Percentiles rank a stretch among this genome's conserved stretches.
Conservation (phyloP, 37 sponge, comb jelly and placozoan genomes). For the Oopsacas minuta region DNA sequence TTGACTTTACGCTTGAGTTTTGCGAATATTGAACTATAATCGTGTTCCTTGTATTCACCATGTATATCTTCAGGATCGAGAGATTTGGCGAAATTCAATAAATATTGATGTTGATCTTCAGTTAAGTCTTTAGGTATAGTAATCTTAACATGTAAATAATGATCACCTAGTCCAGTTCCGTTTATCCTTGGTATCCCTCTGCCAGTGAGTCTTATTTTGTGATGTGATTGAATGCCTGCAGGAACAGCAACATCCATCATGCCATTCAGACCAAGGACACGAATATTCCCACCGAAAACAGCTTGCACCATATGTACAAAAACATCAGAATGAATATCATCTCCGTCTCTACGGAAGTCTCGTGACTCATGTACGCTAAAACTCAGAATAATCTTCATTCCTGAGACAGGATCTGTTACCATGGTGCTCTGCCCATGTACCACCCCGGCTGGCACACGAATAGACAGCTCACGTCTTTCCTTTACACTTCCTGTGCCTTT, state of each 20-base stretch:
- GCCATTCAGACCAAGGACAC: constrained; percentile 60
- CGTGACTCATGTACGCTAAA: constrained; percentile 39
- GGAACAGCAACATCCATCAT: constrained; percentile 67
- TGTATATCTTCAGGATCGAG: not conserved
- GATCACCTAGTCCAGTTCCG: constrained; percentile 70
- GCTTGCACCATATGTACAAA: constrained; percentile 48
- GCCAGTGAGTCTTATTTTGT: constrained; percentile 48
- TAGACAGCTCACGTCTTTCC: not conserved
- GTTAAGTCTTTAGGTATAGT: constrained; percentile 56
- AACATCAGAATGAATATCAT: constrained; percentile 58
- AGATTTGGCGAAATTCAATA: not conserved
- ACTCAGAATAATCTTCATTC: not conserved
- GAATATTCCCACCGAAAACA: constrained; percentile 58
- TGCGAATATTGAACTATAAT: constrained; percentile 5
- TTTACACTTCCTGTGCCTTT: not conserved
- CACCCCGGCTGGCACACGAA: constrained; percentile 10
- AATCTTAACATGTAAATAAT: constrained; percentile 76
- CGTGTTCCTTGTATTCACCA: not conserved
- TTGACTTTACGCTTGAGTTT: not conserved
- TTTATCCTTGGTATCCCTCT: constrained; percentile 66
- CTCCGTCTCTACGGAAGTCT: constrained; percentile 59
- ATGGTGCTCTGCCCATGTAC: not conserved
- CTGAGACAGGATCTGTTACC: not conserved
- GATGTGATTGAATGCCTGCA: constrained; percentile 69
- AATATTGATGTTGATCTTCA: not conserved